Evolutionary conservation across 2,797 vertebrate species (phyloP).

Genomic region (Acridotheres tristis): DNA sequence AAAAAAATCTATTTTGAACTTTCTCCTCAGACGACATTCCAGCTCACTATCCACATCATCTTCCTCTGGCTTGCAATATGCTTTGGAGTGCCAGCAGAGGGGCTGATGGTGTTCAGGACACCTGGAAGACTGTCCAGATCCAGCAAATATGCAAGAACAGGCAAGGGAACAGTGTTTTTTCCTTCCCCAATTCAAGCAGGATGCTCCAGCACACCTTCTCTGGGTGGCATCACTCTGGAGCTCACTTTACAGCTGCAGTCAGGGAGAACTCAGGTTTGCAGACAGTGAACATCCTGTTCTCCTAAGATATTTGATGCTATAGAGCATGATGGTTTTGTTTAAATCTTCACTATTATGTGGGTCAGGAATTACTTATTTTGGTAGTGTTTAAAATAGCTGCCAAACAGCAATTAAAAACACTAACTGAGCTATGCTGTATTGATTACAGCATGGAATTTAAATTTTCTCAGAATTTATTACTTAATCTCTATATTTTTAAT

Average conservation of each 20-base stretch:
- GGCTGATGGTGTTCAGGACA: background rate
- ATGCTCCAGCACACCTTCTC: background rate
- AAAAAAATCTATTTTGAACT: background rate
- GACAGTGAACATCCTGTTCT: background rate
- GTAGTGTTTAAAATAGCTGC: background rate
- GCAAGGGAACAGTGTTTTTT: background rate
- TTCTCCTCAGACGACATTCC: background rate
- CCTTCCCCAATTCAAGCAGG: background rate
- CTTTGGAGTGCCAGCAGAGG: background rate
- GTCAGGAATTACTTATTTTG: background rate
- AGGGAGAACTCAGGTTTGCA: background rate
- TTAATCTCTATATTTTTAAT: background rate
- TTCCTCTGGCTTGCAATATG: background rate
- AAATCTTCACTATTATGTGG: background rate
- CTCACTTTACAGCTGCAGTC: background rate
- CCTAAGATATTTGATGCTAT: background rate
- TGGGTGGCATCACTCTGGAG: background rate
- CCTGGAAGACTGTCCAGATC: background rate
- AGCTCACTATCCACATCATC: background rate
- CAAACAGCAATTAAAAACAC: background rate
- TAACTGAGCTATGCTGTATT: background rate
- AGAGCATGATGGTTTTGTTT: background rate
- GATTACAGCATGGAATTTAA: background rate
- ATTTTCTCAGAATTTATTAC: background rate
- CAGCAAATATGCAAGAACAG: background rate